Conservation (phyloP, 2,888 invertebrate genomes). For the Mesoligia furuncula region DNA sequence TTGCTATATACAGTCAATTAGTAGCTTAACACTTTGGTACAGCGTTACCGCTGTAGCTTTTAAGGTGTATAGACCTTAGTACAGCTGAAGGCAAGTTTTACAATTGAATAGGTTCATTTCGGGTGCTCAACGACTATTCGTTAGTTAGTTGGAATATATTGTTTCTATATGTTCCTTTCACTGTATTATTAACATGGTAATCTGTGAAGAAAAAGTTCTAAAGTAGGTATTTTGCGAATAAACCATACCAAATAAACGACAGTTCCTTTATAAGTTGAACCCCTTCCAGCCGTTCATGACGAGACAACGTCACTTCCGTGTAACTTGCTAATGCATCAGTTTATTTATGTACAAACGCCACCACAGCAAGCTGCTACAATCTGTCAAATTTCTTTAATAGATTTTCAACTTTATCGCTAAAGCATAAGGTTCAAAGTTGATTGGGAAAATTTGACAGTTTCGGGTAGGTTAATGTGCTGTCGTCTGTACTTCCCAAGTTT, state of each 20-base stretch:
- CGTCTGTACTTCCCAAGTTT: slow-evolving; percentile 17
- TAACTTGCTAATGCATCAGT: slow-evolving; percentile 30
- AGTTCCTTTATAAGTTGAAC: not conserved
- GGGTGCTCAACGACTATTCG: not conserved
- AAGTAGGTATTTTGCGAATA: not conserved
- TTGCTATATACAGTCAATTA: not conserved
- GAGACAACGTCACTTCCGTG: slow-evolving; percentile 19
- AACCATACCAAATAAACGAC: not conserved
- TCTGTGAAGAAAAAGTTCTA: not conserved
- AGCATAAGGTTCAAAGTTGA: too few species aligned
- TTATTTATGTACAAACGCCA: slow-evolving; percentile 52
- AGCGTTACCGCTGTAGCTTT: not conserved
- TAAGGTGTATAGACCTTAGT: too few species aligned
- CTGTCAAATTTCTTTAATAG: too few species aligned
- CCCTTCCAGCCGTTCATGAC: not conserved
- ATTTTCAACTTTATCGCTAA: too few species aligned
- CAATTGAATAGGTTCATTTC: not conserved
- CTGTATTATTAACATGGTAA: not conserved
- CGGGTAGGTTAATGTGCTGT: too few species aligned
- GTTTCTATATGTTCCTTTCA: not conserved
- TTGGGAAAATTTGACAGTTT: too few species aligned
- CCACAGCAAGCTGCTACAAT: too few species aligned
- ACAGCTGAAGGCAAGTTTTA: not conserved
- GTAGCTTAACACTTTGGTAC: not conserved
- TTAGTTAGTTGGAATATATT: not conserved